Percentiles rank a stretch among this genome's conserved stretches.
Evolutionary conservation across 2,113 vertebrate species (phyloP).

Genomic region (Baryphthengus martii): DNA sequence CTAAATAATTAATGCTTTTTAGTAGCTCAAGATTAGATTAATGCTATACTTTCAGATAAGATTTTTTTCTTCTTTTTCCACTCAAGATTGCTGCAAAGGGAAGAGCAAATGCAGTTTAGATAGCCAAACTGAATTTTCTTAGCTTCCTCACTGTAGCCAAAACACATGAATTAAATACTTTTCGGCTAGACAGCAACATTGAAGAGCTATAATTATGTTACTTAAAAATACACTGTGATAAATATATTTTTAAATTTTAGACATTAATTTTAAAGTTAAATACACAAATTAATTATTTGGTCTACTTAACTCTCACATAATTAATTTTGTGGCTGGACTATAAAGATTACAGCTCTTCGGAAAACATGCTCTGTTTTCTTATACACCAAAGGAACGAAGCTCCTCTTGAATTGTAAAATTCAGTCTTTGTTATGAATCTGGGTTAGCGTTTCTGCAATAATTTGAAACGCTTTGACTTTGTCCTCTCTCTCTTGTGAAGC

Average conservation of each 20-base stretch:
- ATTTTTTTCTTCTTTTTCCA: not conserved
- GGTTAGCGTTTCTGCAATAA: not conserved
- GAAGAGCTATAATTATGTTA: not conserved
- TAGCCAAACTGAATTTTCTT: not conserved
- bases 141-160: not conserved
- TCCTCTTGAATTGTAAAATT: not conserved
- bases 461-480: not conserved
- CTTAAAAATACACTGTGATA: not conserved
- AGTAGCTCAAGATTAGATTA: not conserved
- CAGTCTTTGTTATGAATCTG: not conserved
- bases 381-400: not conserved
- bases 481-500: not conserved
- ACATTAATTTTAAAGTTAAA: not conserved
- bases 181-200: not conserved
- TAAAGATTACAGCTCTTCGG: not conserved
- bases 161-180: not conserved
- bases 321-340: not conserved
- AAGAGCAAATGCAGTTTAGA: not conserved
- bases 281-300: not conserved
- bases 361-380: not conserved
- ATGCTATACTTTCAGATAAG: not conserved
- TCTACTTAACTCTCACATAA: not conserved
- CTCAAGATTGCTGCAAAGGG: not conserved
- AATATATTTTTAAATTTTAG: not conserved
- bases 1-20: slow-evolving; percentile 29